These are phyloP conservation scores for rat (Rattus norvegicus) DNA, from an alignment of 2,113 vertebrate species.

Conservation along the genomic window DNA sequence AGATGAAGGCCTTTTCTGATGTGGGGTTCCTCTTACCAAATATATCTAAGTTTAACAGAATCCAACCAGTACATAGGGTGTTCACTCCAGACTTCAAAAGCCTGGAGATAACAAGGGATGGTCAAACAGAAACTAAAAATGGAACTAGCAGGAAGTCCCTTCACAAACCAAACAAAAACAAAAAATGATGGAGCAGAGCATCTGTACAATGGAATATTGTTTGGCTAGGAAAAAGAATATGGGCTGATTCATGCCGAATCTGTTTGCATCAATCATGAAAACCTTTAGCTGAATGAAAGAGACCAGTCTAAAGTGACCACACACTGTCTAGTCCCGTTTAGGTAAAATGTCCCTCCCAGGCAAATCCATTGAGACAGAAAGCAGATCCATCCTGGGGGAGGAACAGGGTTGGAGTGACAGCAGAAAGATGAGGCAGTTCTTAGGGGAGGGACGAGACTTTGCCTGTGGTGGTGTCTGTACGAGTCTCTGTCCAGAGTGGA, in stretches of 20 bases:
- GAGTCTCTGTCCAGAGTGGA: background rate
- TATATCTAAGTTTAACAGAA: background rate
- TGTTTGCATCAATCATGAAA: background rate
- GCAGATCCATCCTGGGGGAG: background rate
- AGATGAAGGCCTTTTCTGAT: background rate
- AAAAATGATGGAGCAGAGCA: background rate
- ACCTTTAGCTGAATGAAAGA: slow-evolving; percentile 5
- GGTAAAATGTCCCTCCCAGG: background rate
- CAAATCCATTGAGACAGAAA: background rate
- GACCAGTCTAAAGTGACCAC: background rate
- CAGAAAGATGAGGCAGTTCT: background rate
- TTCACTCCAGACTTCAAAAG: background rate
- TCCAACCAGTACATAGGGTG: background rate
- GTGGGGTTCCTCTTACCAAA: background rate
- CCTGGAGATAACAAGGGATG: background rate
- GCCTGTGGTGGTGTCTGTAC: background rate
- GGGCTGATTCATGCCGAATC: background rate
- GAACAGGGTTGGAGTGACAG: background rate
- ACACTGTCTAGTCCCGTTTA: background rate
- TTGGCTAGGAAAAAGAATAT: background rate
- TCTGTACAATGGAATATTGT: background rate
- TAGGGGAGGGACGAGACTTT: background rate
- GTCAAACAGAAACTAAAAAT: background rate
- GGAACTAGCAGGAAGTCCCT: background rate
- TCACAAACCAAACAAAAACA: background rate